Conservation (phyloP, 2,888 invertebrate genomes). For the Mactromeris polynyma region DNA sequence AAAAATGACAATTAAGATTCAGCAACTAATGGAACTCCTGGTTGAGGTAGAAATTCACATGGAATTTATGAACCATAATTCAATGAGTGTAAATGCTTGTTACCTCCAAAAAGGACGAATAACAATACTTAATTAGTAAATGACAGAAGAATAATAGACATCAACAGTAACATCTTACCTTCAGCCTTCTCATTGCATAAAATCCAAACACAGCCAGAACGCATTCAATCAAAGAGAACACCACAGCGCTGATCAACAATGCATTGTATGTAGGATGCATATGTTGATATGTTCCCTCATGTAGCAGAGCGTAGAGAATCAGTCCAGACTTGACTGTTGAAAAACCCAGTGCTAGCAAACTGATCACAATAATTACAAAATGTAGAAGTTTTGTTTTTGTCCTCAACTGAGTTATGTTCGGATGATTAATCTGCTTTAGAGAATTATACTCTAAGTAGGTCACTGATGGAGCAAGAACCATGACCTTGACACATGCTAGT, state of each 20-base stretch:
- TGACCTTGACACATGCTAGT: constrained; percentile 78
- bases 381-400: constrained; percentile 65
- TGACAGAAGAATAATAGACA: neutral
- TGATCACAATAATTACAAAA: constrained; percentile 58
- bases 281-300: constrained; percentile 68
- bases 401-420: constrained; percentile 65
- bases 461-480: constrained; percentile 74
- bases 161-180: constrained; percentile 38
- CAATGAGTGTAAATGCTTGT: too few species aligned
- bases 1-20: too few species aligned
- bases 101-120: too few species aligned
- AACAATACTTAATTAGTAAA: too few species aligned
- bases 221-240: constrained; percentile 79
- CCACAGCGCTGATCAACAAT: constrained; percentile 77
- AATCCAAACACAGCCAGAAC: constrained; percentile 74
- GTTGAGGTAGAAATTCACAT: too few species aligned
- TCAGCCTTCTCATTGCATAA: constrained; percentile 77
- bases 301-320: constrained; percentile 76
- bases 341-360: constrained; percentile 72
- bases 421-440: constrained; percentile 71
- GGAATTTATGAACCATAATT: too few species aligned
- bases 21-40: too few species aligned
- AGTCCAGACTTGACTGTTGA: constrained; percentile 78
- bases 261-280: constrained; percentile 84
- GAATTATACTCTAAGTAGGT: constrained; percentile 76